These are phyloP conservation scores for Cephonodes hylas DNA, from an alignment of 2,888 invertebrate genomes.

Conservation along the genomic window DNA sequence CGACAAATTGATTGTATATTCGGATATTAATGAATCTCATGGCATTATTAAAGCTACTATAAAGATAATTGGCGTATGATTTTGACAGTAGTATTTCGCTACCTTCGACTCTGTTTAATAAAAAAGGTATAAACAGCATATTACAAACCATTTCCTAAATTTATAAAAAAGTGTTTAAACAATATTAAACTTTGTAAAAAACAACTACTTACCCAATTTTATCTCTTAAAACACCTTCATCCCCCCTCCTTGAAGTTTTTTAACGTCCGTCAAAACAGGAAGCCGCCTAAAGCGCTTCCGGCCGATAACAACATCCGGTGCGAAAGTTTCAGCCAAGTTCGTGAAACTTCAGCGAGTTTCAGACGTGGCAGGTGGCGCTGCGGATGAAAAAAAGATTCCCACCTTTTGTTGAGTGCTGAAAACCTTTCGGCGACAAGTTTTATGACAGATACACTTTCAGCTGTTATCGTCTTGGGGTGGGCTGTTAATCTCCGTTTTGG, in stretches of 20 bases:
- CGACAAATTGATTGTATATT: no score
- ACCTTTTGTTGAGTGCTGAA: conserved; percentile 17
- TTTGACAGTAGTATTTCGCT: no score
- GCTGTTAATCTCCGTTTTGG: conserved; percentile 6
- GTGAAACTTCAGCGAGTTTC: conserved; percentile 43
- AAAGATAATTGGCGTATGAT: no score
- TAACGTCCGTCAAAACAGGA: conserved; percentile 75
- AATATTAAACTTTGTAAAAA: no score
- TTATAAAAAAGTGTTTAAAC: no score
- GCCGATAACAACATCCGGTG: conserved; percentile 80
- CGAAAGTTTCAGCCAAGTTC: conserved; percentile 58
- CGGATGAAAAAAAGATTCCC: conserved; percentile 69
- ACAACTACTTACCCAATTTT: neutral
- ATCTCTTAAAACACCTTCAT: conserved; percentile 10
- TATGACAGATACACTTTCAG: conserved; percentile 36
- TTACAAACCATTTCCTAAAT: no score
- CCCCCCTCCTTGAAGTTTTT: conserved; percentile 47
- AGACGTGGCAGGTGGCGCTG: conserved; percentile 68
- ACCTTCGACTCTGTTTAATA: no score
- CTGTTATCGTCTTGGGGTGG: neutral
- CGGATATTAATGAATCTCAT: no score
- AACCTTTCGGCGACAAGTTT: conserved; percentile 52
- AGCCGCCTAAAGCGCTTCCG: conserved; percentile 79
- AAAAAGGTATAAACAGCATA: no score
- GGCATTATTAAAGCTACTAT: no score